Base-by-base conservation (phyloP, 2,888 invertebrate species). In the Stenoptilia bipunctidactyla region DNA sequence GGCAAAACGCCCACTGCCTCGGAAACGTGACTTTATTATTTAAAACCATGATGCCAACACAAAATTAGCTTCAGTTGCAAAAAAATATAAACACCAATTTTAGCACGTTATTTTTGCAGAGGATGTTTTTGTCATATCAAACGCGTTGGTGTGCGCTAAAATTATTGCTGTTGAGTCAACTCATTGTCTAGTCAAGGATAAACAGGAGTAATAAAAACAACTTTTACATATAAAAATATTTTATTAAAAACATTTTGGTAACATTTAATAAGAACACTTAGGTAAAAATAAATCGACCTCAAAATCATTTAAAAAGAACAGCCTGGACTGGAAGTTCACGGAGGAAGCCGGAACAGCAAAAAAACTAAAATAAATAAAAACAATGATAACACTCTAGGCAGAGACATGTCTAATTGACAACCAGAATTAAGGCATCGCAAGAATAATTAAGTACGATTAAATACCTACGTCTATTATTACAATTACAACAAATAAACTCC, bases 191-290 rank as follows among this genome's bases (percentile, higher is more conserved):
- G n/a, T n/a, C n/a, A n/a, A n/a, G n/a, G n/a, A n/a, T n/a, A n/a
- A n/a, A n/a, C n/a, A n/a, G n/a, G n/a, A n/a, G n/a, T 20, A 14
- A 69, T 60, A 60, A 40, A 73, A 75, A 74, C 65, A 60, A 47
- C 53, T 41, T 44, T 9, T 85, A 85, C 83, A 82, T 85, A 85
- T 85, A 85, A 85, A 85, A 85, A 85, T 85, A 85, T 85, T 85
- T 85, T 85, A 85, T 85, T 85, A 85, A 85, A 85, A 85, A 85
- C 85, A 85, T 85, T 85, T 85, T 85, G 85, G 85, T 85, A 85
- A 85, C 85, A 85, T 85, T 85, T 85, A 85, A 85, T 85, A 85
- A 85, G 85, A 85, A 85, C 85, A 85, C 85, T 85, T 85, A 85
- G 85, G 85, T 85, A 84, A 85, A 83, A 85, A 84, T 85, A 84